Conservation (phyloP, 2,113 vertebrate species). For the Petroica traversi region DNA sequence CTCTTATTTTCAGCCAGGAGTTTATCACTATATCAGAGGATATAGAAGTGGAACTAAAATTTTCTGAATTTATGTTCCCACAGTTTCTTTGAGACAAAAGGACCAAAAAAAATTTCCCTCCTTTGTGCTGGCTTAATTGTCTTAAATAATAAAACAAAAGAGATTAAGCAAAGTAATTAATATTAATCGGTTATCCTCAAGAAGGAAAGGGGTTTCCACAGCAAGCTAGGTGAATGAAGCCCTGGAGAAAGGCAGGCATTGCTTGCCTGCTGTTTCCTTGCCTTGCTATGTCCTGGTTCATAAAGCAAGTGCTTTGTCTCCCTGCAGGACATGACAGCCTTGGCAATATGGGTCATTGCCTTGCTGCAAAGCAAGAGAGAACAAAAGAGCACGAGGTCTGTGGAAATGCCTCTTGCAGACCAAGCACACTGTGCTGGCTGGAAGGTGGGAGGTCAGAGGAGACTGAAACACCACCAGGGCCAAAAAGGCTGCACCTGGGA, state of each 20-base stretch:
- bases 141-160: background rate
- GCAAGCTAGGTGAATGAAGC: background rate
- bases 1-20: background rate
- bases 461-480: background rate
- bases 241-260: background rate
- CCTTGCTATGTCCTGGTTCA: background rate
- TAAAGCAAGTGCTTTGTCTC: background rate
- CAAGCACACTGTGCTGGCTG: accelerated
- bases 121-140: background rate
- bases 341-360: background rate
- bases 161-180: background rate
- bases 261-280: background rate
- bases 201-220: background rate
- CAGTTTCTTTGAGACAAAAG: background rate
- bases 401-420: accelerated
- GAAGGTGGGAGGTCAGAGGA: background rate
- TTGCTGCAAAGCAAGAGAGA: background rate
- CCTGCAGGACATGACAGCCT: background rate
- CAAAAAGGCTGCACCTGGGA: background rate
- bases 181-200: background rate
- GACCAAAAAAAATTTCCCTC: background rate
- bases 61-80: background rate
- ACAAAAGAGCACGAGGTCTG: background rate
- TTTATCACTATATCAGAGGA: background rate
- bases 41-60: background rate